Evolutionary conservation across 2,888 invertebrate species (phyloP), one percentile per base, ranked within the genome.

Genomic region (Zygogramma bicolorata): DNA sequence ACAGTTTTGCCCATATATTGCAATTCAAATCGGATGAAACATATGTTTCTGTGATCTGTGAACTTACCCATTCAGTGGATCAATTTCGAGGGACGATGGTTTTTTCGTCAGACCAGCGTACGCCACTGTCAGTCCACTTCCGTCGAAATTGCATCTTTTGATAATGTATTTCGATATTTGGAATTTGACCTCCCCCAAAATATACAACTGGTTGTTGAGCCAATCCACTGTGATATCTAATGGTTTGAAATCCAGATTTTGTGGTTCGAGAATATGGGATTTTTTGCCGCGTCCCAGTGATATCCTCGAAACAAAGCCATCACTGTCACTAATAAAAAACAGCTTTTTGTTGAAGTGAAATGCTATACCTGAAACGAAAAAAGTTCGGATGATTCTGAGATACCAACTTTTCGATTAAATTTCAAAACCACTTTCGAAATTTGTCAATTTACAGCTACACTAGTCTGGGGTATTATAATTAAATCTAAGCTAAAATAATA

Each of bases 41-140:
- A n/a, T n/a, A n/a, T n/a, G n/a, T n/a, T n/a, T n/a, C n/a, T n/a
- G n/a, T n/a, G n/a, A 46, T 46, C 15, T 7, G 2, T 6, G n/a
- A 46, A 66, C 88, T 87, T 86, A 94, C 91, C 97, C 98, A 85
- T 97, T 97, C 82, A 95, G 93, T 34, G 98, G 96, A 88, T 98
- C 98, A 0, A 97, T 94, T 88, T 96, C 94, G 78, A 98, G 91
- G 81, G 95, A 94, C 68, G 91, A 90, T 0, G 97, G 94, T 79
- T 92, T 90, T 4, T 90, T 90, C 65, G 89, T 89, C 68, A 96
- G 89, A 0, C 93, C 93, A 10, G 93, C 92, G 71, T 93, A 88
- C 0, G 95, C 93, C 0, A 93, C 91, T 7, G 92, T 90, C 74
- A 93, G 88, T 68, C 91, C 90, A 77, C 89, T 90, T 0, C 95